Evolutionary conservation across 2,113 vertebrate species (phyloP).

Genomic region (Lamprologus ornatipinnis): DNA sequence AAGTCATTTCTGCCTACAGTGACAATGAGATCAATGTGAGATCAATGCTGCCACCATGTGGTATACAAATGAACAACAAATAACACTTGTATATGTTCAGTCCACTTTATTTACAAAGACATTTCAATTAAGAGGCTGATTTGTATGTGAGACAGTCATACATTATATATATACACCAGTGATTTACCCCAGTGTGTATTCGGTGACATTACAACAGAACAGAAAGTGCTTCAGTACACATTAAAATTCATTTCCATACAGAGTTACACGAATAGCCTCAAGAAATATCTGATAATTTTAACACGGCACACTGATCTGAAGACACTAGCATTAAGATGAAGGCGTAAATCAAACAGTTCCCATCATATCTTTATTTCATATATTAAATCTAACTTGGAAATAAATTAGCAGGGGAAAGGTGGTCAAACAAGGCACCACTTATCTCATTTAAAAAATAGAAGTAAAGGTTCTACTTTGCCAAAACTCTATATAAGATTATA

Average conservation of each 20-base stretch:
- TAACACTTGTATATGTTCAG: neutral
- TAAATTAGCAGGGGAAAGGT: neutral
- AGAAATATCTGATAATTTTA: neutral
- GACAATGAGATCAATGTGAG: neutral
- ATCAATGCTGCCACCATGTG: conserved; percentile 51
- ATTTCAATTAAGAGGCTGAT: neutral
- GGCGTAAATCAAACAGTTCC: neutral
- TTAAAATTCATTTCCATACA: neutral
- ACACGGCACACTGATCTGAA: neutral
- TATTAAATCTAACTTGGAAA: conserved; percentile 16
- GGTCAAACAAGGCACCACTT: neutral
- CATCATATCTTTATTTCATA: conserved; percentile 14
- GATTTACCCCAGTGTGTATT: conserved; percentile 14
- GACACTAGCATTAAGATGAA: neutral
- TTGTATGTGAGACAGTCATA: neutral
- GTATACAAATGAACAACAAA: conserved; percentile 16
- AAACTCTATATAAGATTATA: neutral
- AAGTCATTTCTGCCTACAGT: neutral
- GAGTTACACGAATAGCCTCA: neutral
- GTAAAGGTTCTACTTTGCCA: neutral
- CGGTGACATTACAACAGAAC: conserved; percentile 1
- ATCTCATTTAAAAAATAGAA: neutral
- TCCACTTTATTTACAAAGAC: conserved; percentile 65
- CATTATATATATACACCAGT: neutral
- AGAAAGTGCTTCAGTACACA: conserved; percentile 22